Evolutionary conservation across 1,140 invertebrate genomes (phyloP).

Genomic region (Drosophila rufa): DNA sequence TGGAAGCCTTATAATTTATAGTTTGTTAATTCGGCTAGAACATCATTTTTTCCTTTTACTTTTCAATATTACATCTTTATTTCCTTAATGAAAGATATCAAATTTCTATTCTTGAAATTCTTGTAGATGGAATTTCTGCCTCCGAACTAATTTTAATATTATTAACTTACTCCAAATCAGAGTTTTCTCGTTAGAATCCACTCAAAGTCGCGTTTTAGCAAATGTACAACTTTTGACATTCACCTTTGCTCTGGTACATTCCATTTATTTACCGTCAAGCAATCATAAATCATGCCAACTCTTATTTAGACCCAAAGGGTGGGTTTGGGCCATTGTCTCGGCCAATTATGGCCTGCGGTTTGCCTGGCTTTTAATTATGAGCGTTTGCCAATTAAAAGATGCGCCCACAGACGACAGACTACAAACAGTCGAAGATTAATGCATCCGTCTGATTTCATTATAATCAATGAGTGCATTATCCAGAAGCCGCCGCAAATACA

Average conservation of each 20-base stretch:
- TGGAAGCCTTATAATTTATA: neutral
- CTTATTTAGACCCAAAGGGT: conserved; percentile 24
- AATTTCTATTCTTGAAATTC: neutral
- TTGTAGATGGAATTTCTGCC: neutral
- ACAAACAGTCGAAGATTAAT: conserved; percentile 2
- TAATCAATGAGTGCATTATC: conserved; percentile 80
- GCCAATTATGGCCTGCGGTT: conserved; percentile 51
- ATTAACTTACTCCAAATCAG: neutral
- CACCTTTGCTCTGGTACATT: conserved; percentile 6
- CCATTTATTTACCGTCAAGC: conserved; percentile 15
- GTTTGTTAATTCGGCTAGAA: neutral
- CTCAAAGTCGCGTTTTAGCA: conserved; percentile 4
- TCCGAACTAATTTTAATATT: neutral
- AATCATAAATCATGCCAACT: conserved; percentile 61
- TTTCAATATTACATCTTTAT: no score
- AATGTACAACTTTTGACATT: neutral
- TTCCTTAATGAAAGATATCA: no score
- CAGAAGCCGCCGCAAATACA: conserved; percentile 59
- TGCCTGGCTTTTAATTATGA: conserved; percentile 71
- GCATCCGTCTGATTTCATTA: conserved; percentile 73
- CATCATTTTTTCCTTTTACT: no score
- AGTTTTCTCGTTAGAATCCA: neutral
- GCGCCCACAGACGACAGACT: conserved; percentile 19
- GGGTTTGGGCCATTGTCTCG: conserved; percentile 19
- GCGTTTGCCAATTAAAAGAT: conserved; percentile 73